Evolutionary conservation across 2,888 invertebrate genomes (phyloP), one percentile per base, ranked within the genome.

Genomic region (Orthosia gothica): DNA sequence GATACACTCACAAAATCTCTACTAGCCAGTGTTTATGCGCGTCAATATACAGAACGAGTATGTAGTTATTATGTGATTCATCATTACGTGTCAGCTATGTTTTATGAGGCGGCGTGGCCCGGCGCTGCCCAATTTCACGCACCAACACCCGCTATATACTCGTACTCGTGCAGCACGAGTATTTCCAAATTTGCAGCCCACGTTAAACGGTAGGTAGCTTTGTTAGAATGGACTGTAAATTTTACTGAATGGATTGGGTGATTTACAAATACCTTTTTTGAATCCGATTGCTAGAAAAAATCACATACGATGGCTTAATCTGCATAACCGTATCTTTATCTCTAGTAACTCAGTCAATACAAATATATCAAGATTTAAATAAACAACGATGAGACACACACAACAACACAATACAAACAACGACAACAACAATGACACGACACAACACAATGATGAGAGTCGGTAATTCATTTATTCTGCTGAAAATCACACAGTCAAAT

Each of bases 11-110:
- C 52, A 45, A 45, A 61, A 67, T 66, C 45, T 49, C 12, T n/a
- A 57, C 32, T 3, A 9, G 26, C 2, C 64, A 58, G 15, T 52
- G 59, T 61, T 77, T 52, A 23, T 57, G 61, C n/a, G 32, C 62
- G 47, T 74, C 70, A 62, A 82, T 78, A 82, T 78, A 74, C 64
- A 65, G n/a, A n/a, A n/a, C n/a, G n/a, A n/a, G 63, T 64, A 57
- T 64, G 70, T 75, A 70, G 61, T 75, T 85, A 83, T 88, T 79
- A 88, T 84, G 84, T 88, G 86, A 88, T 89, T 89, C 85, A 90
- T 90, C 91, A 90, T 90, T 88, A 89, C 74, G 76, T 86, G 90
- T 89, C 88, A 83, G 88, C 84, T 89, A 89, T 90, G 87, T 88
- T 90, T 90, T 91, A 91, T 89, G 91, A 89, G 85, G 66, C 73